Conservation (phyloP, 35 echinoderm and acorn worm genomes). For the Lytechinus variegatus region DNA sequence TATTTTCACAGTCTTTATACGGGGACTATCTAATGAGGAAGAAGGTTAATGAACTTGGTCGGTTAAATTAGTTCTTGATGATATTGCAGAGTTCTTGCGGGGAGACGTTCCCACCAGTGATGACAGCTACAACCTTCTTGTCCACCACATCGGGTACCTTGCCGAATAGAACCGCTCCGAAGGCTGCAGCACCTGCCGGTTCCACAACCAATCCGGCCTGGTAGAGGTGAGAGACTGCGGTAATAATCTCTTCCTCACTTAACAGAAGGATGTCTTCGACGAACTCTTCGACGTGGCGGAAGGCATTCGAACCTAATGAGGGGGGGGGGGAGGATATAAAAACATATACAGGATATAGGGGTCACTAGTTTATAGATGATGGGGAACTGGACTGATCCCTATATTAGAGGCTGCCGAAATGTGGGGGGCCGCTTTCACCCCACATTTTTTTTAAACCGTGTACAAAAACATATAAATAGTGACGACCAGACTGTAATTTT, state of each 20-base stretch:
- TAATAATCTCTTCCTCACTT: conserved; percentile 70
- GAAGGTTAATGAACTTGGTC: no score
- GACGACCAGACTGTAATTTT: no score
- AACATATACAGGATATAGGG: no score
- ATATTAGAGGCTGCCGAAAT: no score
- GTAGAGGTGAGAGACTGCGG: conserved; percentile 62
- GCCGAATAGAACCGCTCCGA: conserved; percentile 66
- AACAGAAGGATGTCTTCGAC: conserved; percentile 78
- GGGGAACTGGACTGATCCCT: no score
- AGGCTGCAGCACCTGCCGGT: conserved; percentile 85
- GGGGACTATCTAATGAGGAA: no score
- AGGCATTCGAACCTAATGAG: conserved; percentile 59
- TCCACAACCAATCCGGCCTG: conserved; percentile 77
- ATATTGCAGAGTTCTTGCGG: conserved; percentile 58
- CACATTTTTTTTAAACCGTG: no score
- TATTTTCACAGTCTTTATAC: no score
- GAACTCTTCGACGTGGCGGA: conserved; percentile 66
- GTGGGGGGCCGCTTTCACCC: no score
- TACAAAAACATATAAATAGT: no score
- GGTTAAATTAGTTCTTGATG: not conserved
- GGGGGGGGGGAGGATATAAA: not conserved
- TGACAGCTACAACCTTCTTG: conserved; percentile 80
- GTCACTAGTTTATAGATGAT: no score
- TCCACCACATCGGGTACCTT: conserved; percentile 77
- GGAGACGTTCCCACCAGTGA: conserved; percentile 83